A percentile compares a stretch with the other conserved stretches of the same genome.
Evolutionary conservation across 2,113 vertebrate species (phyloP).

Genomic region (Prunella fulvescens): DNA sequence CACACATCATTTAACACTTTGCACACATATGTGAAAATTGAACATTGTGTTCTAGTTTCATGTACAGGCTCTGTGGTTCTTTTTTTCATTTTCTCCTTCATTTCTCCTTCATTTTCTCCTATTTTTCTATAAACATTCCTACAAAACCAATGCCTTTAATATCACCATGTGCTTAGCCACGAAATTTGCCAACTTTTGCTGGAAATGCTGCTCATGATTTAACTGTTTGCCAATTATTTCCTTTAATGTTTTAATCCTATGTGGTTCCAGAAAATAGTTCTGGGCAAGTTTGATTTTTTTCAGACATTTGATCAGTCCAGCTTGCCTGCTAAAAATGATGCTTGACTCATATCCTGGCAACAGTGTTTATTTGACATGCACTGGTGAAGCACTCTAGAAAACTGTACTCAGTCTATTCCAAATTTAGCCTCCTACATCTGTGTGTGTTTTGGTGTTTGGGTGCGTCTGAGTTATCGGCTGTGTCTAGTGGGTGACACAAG

Average conservation of each 20-base stretch:
- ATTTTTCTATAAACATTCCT: neutral
- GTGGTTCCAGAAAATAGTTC: neutral
- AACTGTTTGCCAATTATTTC: neutral
- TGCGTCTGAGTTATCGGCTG: neutral
- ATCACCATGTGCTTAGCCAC: neutral
- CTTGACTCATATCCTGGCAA: conserved; percentile 53
- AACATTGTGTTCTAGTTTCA: neutral
- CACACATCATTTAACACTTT: neutral
- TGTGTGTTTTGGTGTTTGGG: conserved; percentile 18
- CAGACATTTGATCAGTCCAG: neutral
- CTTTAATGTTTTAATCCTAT: neutral
- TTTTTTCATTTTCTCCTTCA: neutral
- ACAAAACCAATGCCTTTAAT: neutral
- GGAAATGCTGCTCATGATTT: neutral
- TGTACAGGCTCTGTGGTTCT: neutral
- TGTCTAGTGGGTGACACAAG: neutral
- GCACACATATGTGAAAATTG: fast-evolving
- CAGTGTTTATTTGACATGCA: neutral
- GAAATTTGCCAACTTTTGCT: neutral
- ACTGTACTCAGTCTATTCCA: neutral
- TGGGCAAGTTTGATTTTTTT: neutral
- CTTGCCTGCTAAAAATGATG: conserved; percentile 24
- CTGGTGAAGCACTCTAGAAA: conserved; percentile 10
- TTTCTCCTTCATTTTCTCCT: too few relatives aligned
- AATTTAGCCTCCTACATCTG: conserved; percentile 6